Base-by-base conservation (phyloP, 1,140 invertebrate species). In the Drosophila littoralis region DNA sequence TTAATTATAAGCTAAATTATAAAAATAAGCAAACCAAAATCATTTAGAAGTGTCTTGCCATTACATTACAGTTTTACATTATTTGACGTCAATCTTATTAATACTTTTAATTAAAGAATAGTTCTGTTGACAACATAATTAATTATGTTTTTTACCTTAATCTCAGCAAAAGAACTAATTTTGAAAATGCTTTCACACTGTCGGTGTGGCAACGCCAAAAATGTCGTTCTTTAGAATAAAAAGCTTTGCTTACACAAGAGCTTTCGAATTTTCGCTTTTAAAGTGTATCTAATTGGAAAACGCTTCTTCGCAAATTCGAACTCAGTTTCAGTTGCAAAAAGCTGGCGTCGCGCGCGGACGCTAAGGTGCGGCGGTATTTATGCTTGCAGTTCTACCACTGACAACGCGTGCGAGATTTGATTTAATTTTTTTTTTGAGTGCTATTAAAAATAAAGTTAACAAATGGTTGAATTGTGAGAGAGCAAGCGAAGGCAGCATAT, bases 281-380 rank as follows among this genome's bases (percentile, higher is more conserved):
- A 59, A 54, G 55, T 68, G 48, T 73, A 73, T 60, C 70, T 54
- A 54, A 73, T 48, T 68, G 64, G 36, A 74, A 69, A 68, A 32
- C 48, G 65, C 55, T 55, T 69, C 6, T 69, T 54, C 48, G 65
- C 48, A 36, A 69, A 61, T 75, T 75, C 71, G 71, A 75, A 69
- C 28, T 69, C 33, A 61, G 71, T 75, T 75, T 75, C 64, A 75
- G 72, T 75, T 63, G 58, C 72, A 70, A 75, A 75, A 75, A 71
- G 72, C 72, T 64, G 35, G 58, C 59, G 52, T 63, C 42, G 72
- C 72, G 52, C 58, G 72, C 58, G 67, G 72, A 74, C 66, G 51
- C 38, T 50, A 35, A 54, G 35, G 10, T 68, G 35, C 64, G 58
- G 45, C 43, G 57, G 36, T 51, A 36, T 63, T 63, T 46, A 45